Evolutionary conservation across 2,888 invertebrate genomes (phyloP).

Genomic region (Tenthredo notha): DNA sequence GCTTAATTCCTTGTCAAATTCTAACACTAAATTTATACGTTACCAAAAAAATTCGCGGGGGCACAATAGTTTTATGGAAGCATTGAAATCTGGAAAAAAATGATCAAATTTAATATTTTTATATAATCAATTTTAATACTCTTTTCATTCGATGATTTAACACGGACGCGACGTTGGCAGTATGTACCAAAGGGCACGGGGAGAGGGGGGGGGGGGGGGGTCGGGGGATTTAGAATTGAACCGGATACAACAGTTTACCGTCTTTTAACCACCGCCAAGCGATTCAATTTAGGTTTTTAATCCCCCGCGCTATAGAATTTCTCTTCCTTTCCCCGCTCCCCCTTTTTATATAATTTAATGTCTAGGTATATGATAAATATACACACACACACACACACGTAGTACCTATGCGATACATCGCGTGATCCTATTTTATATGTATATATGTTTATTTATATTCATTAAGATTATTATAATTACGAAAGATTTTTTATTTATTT

Average conservation of each 20-base stretch:
- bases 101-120: too few species aligned
- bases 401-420: background rate
- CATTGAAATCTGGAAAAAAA: too few species aligned
- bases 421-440: too few species aligned
- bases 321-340: background rate
- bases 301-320: conserved; percentile 49
- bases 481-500: too few species aligned
- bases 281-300: conserved; percentile 74
- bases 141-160: conserved; percentile 66
- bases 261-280: conserved; percentile 73
- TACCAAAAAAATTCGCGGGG: too few species aligned
- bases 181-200: conserved; percentile 33
- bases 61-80: too few species aligned
- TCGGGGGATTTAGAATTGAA: conserved; percentile 75
- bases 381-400: background rate
- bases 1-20: too few species aligned
- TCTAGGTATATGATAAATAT: background rate
- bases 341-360: too few species aligned
- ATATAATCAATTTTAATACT: conserved; percentile 5
- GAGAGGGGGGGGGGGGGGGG: too few species aligned
- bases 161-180: conserved; percentile 38
- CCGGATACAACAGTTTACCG: conserved; percentile 75
- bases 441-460: background rate
- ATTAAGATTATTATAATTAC: too few species aligned
- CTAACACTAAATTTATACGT: too few species aligned